Evolutionary conservation across 2,113 vertebrate genomes (phyloP).

Genomic region (Marmota flaviventris): DNA sequence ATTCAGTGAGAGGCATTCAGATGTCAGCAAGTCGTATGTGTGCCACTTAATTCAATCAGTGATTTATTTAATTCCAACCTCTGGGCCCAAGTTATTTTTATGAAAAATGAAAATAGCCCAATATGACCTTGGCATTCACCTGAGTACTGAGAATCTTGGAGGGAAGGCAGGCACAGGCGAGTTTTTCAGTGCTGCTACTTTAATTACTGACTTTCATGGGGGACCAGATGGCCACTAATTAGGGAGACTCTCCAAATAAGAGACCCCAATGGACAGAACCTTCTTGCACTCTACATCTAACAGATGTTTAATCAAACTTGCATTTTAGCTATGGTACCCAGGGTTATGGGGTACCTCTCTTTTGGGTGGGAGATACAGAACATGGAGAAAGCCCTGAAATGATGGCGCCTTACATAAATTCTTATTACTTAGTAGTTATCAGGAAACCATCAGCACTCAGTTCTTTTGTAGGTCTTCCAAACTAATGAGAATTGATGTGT

Average conservation of each 20-base stretch:
- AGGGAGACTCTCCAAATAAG: conserved; percentile 48
- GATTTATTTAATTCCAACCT: conserved; percentile 68
- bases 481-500: conserved; percentile 5
- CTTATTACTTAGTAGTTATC: not conserved
- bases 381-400: not conserved
- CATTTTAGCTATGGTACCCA: conserved; percentile 29
- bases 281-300: conserved; percentile 30
- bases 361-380: conserved; percentile 9
- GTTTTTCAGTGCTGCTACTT: not conserved
- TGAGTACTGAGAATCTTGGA: conserved; percentile 49
- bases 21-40: conserved; percentile 53
- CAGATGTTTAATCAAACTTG: conserved; percentile 50
- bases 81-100: conserved; percentile 61
- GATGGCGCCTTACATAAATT: not conserved
- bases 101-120: conserved; percentile 72
- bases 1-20: conserved; percentile 40
- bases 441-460: not conserved
- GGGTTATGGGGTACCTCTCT: not conserved
- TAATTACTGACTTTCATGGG: conserved; percentile 58
- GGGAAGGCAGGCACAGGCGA: conserved; percentile 19
- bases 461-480: not conserved
- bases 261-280: conserved; percentile 45
- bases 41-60: conserved; percentile 60
- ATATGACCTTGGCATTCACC: conserved; percentile 64
- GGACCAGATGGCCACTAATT: conserved; percentile 68